phyloP scores from a whole-genome alignment of 2,797 vertebrate species.

The Sylvilagus floridanus region DNA sequence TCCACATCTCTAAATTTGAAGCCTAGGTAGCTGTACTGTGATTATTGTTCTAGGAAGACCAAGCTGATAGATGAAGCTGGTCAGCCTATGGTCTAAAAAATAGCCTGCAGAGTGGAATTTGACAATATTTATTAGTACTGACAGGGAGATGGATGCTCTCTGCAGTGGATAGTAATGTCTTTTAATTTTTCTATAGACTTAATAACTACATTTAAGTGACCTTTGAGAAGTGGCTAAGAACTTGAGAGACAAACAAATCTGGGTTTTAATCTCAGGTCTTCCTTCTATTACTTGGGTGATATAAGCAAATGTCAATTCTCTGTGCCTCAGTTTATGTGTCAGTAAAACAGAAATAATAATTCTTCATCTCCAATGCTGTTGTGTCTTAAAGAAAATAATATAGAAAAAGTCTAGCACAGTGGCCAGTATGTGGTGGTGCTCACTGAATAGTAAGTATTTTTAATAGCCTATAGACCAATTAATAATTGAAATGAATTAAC shows the following conservation, averaged over 20 bases:
- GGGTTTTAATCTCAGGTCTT: conserved; percentile 14
- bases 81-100: background rate
- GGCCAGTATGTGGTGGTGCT: background rate
- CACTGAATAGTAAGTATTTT: background rate
- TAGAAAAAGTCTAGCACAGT: background rate
- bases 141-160: background rate
- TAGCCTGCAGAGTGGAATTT: background rate
- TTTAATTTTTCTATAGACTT: conserved; percentile 45
- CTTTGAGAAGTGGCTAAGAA: conserved; percentile 10
- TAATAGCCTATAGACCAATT: background rate
- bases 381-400: background rate
- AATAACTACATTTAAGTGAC: background rate
- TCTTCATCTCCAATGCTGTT: background rate
- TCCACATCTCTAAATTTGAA: background rate
- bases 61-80: background rate
- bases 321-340: background rate
- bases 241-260: background rate
- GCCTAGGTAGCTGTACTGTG: background rate
- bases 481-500: conserved; percentile 1
- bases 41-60: background rate
- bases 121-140: background rate
- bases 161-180: background rate
- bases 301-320: background rate
- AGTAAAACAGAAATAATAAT: background rate
- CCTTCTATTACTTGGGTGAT: background rate